These are phyloP conservation scores for Magallana gigas DNA, from an alignment of 1,140 invertebrate genomes.

Conservation along the genomic window DNA sequence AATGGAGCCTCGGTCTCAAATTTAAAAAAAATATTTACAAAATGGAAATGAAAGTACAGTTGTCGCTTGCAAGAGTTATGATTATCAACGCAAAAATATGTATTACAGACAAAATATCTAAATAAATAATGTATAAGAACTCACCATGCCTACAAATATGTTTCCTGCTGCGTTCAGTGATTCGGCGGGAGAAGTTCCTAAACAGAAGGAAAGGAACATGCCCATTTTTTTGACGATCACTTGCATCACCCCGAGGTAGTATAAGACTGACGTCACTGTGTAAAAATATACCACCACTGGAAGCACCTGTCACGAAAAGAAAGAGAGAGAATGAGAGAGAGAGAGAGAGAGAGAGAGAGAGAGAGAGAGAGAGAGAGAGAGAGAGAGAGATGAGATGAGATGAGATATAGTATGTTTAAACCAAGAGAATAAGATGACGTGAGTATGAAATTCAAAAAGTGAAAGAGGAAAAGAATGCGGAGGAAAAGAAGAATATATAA, in stretches of 20 bases:
- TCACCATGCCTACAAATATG: conserved; percentile 77
- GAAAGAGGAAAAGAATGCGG: too few species aligned
- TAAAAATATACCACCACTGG: conserved; percentile 77
- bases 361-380: too few species aligned
- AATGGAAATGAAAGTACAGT: not conserved
- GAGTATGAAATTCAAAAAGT: too few species aligned
- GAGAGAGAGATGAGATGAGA: too few species aligned
- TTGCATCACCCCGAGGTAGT: conserved; percentile 78
- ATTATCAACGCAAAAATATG: not conserved
- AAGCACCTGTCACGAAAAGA: conserved; percentile 69
- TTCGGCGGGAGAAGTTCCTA: conserved; percentile 74
- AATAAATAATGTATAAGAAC: not conserved
- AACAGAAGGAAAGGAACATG: conserved; percentile 67
- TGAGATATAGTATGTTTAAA: too few species aligned
- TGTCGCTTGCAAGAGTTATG: not conserved
- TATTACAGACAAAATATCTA: too few species aligned
- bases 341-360: too few species aligned
- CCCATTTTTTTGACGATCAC: conserved; percentile 68
- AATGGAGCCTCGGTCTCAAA: conserved; percentile 76
- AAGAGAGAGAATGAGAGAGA: not conserved
- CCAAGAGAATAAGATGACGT: too few species aligned
- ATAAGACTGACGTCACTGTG: conserved; percentile 72
- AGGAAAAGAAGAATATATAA: too few species aligned
- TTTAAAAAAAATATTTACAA: not conserved
- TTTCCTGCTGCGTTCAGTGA: conserved; percentile 77